Evolutionary conservation across 2,888 invertebrate species (phyloP).

Genomic region (Pammene aurita): DNA sequence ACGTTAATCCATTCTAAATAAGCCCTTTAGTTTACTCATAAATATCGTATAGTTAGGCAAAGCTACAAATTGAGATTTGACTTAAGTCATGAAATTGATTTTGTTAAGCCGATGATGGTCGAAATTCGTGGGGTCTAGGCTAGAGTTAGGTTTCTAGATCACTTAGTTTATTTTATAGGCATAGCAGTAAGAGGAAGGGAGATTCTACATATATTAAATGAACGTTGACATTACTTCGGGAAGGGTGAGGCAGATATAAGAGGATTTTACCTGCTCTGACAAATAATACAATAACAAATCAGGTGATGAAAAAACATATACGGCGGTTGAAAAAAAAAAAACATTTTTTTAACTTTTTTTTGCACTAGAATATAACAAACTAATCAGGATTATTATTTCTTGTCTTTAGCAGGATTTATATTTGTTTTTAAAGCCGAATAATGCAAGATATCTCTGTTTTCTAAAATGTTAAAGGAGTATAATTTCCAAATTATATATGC

Average conservation of each 20-base stretch:
- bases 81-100: slow-evolving; percentile 32
- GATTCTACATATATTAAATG: not conserved
- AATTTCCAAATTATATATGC: not conserved
- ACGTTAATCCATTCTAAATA: slow-evolving; percentile 29
- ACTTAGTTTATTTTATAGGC: slow-evolving; percentile 20
- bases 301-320: no score
- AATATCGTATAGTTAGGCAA: slow-evolving; percentile 29
- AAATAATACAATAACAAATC: no score
- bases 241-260: no score
- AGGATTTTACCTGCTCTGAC: no score
- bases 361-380: no score
- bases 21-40: slow-evolving; percentile 21
- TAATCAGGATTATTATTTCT: no score
- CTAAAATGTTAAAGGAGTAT: not conserved
- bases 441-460: not conserved
- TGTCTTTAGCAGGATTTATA: no score
- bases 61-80: slow-evolving; percentile 29
- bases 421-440: no score
- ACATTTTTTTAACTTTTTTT: no score
- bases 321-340: no score
- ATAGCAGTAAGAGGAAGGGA: not conserved
- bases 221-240: not conserved
- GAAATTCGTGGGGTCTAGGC: slow-evolving; percentile 29
- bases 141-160: slow-evolving; percentile 21
- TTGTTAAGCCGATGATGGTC: slow-evolving; percentile 32